Conservation (phyloP, 2,888 invertebrate genomes). For the Lithodes maja region DNA sequence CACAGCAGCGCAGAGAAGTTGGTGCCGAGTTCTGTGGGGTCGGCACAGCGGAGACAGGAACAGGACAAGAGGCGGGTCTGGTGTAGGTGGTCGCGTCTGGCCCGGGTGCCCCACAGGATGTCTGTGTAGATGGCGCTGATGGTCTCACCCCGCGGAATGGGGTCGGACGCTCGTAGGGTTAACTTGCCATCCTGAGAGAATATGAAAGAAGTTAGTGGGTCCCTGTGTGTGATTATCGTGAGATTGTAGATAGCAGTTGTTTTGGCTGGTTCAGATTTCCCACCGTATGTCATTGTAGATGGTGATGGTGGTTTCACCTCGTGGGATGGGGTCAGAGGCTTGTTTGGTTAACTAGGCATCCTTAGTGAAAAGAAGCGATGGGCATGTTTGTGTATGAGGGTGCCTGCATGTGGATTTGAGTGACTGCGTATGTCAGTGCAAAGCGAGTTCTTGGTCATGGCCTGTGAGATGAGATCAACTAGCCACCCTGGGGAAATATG, state of each 20-base stretch:
- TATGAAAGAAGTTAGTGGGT: too few species aligned
- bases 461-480: slow-evolving; percentile 79
- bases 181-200: slow-evolving; percentile 73
- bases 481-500: too few species aligned
- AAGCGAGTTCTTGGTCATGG: slow-evolving; percentile 66
- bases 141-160: slow-evolving; percentile 78
- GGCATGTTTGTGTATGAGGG: too few species aligned
- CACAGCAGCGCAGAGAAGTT: slow-evolving; percentile 69
- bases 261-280: slow-evolving; percentile 70
- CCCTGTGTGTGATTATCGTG: too few species aligned
- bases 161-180: slow-evolving; percentile 81
- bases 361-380: not conserved
- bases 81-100: slow-evolving; percentile 69
- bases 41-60: slow-evolving; percentile 65
- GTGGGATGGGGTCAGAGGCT: slow-evolving; percentile 81
- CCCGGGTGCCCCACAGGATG: slow-evolving; percentile 71
- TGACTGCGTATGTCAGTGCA: slow-evolving; percentile 69
- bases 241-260: slow-evolving; percentile 30
- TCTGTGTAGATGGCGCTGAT: slow-evolving; percentile 71
- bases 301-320: slow-evolving; percentile 72
- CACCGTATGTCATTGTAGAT: slow-evolving; percentile 71
- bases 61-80: slow-evolving; percentile 63
- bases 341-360: slow-evolving; percentile 78
- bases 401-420: too few species aligned
- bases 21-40: slow-evolving; percentile 70